Evolutionary conservation across 2,113 vertebrate species (phyloP).

Genomic region (Mellivora capensis): DNA sequence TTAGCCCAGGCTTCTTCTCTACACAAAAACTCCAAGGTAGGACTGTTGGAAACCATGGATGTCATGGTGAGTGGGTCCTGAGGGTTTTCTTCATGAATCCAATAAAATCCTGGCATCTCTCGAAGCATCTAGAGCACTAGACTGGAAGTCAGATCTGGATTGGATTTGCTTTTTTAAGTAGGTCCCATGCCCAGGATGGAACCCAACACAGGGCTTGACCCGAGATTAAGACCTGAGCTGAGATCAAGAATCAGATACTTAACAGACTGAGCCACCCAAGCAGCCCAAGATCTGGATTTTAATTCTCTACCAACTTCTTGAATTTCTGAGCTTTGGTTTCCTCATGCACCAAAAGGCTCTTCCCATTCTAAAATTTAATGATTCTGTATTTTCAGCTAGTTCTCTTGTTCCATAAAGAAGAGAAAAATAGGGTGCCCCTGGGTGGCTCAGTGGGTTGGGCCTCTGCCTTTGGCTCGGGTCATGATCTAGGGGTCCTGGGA

Average conservation of each 20-base stretch:
- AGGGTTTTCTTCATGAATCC: neutral
- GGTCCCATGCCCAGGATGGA: neutral
- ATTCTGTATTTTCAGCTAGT: conserved; percentile 6
- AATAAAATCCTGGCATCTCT: neutral
- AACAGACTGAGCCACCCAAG: neutral
- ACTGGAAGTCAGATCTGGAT: neutral
- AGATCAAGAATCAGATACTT: neutral
- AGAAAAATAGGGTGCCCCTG: neutral
- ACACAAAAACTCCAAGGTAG: neutral
- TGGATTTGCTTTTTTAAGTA: neutral
- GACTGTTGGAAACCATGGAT: neutral
- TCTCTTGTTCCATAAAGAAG: neutral
- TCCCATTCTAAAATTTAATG: neutral
- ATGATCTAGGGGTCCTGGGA: no score
- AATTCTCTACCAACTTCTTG: neutral
- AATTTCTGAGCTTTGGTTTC: neutral
- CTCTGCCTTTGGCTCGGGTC: no score
- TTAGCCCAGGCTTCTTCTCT: neutral
- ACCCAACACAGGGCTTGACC: neutral
- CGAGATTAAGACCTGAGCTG: neutral
- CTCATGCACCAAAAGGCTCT: neutral
- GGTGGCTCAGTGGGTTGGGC: no score
- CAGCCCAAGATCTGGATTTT: neutral
- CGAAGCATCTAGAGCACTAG: neutral
- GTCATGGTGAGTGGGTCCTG: neutral